Conservation (phyloP, 2,797 vertebrate species). For the Alauda arvensis region DNA sequence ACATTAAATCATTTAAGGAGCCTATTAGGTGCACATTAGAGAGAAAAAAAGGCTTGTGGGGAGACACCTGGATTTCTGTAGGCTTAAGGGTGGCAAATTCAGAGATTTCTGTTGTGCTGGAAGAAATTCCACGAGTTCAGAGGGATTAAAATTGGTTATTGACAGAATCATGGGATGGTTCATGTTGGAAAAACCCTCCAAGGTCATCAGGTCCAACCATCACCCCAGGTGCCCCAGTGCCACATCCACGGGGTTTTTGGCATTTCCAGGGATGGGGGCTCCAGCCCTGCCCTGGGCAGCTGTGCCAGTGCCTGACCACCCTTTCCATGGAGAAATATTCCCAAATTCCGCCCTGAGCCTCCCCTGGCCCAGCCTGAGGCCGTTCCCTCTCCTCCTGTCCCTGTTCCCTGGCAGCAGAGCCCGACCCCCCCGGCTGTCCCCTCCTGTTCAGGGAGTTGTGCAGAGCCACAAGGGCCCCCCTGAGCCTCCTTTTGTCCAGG, state of each 20-base stretch:
- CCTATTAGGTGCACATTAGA: neutral
- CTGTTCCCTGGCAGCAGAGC: neutral
- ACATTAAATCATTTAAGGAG: neutral
- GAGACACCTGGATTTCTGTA: neutral
- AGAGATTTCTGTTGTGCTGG: neutral
- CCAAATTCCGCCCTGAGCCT: rapidly evolving
- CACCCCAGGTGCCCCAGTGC: rapidly evolving
- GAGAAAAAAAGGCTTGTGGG: neutral
- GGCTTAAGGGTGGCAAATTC: neutral
- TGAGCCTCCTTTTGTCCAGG: neutral
- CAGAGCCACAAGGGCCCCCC: neutral
- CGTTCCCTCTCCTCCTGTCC: neutral
- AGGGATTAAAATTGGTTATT: neutral
- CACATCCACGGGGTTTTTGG: neutral
- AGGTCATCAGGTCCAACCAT: neutral
- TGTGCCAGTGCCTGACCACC: rapidly evolving
- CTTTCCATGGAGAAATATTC: rapidly evolving
- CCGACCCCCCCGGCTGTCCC: neutral
- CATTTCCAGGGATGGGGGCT: no score
- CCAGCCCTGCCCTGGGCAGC: neutral
- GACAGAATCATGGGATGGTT: neutral
- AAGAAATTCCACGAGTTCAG: neutral
- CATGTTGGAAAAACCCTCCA: neutral
- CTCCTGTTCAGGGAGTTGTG: neutral
- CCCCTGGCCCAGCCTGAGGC: neutral